Evolutionary conservation across 2,888 invertebrate genomes (phyloP).

Genomic region (Cheiracanthium punctorium): DNA sequence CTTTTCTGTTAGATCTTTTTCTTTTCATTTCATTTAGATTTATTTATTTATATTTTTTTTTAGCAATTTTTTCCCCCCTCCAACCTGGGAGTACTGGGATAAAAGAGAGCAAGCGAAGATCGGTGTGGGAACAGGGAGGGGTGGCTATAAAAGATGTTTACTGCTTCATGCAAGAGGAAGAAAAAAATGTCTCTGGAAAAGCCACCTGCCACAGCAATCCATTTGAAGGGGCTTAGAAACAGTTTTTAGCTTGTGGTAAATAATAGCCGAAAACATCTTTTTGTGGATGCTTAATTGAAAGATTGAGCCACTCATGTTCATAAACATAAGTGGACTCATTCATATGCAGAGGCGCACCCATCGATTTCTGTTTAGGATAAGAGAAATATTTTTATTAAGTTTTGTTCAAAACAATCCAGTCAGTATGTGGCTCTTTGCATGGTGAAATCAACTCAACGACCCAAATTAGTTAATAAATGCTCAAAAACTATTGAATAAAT

Average conservation of each 20-base stretch:
- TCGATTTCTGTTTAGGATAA: no score
- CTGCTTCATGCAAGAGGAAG: background rate
- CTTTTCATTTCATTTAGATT: background rate
- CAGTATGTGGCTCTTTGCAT: no score
- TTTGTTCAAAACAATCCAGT: no score
- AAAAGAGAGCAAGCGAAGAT: background rate
- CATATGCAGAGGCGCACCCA: no score
- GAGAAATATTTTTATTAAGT: no score
- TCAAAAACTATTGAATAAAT: no score
- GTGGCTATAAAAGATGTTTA: constrained; percentile 13
- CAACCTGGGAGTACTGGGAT: background rate
- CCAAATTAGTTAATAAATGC: no score
- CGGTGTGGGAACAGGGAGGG: background rate
- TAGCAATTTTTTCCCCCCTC: background rate
- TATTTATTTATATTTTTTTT: background rate
- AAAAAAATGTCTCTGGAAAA: background rate
- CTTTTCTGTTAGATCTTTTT: background rate
- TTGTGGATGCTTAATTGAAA: no score
- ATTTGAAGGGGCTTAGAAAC: background rate
- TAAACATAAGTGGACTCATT: no score
- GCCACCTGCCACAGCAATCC: background rate
- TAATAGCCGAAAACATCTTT: background rate
- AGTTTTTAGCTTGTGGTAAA: background rate
- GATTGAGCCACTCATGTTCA: no score
- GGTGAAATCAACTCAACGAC: no score